Evolutionary conservation across 2,113 vertebrate genomes (phyloP), one percentile per base, ranked within the genome.

Genomic region (Psittacara wagleri): DNA sequence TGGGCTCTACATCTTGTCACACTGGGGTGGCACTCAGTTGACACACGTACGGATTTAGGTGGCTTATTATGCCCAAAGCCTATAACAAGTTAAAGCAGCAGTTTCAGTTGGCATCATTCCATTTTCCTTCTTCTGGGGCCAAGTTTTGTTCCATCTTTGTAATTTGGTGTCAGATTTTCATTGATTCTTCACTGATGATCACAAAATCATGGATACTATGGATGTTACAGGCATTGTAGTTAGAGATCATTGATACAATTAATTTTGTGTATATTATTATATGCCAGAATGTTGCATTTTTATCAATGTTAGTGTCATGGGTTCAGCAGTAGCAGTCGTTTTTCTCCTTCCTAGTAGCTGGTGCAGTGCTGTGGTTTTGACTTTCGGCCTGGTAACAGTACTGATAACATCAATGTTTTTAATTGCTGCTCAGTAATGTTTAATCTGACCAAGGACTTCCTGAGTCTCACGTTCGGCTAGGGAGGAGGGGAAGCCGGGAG

Each of bases 21-120:
- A 23, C 11, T 7, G 4, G 31, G 5, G 7, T 85, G 61, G 73
- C 93, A 63, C 8, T 74, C 29, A 33, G 31, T 4, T n/a, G 31
- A 70, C 7, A 44, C 0, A 0, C 9, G 43, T 7, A 9, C 0
- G 2, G 33, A 17, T 57, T 90, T 46, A n/a, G 20, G 20, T 57
- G n/a, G 24, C 51, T 22, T 28, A 46, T 39, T 49, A 29, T 23
- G 22, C 33, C 23, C 66, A 83, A 90, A 78, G 7, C 11, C 39
- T 52, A 25, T 70, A 73, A 81, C 11, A 54, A 27, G 46, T 81
- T 51, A 68, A 4, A 94, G 44, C 41, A 57, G 64, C 4, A 37
- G 3, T 44, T 94, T 83, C 33, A 77, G 52, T 29, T 25, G 41
- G 3, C n/a, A 31, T n/a, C 1, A 1, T 31, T 61, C 33, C 4